Percentiles rank a stretch among this genome's conserved stretches.
Conservation (phyloP, 2,797 vertebrate genomes). For the Pseudomugil tenellus region DNA sequence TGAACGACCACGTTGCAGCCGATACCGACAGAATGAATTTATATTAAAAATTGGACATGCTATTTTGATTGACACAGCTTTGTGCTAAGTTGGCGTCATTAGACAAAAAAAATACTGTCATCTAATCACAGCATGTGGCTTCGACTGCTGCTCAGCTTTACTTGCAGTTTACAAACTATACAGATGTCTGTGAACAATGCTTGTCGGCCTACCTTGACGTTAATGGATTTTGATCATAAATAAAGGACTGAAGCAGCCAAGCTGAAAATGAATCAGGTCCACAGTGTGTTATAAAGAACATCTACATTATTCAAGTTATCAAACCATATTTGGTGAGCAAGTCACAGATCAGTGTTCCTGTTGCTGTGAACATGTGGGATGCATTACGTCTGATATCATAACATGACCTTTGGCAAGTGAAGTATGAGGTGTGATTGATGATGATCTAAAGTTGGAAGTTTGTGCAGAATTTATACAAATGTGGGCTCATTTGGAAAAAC, state of each 20-base stretch:
- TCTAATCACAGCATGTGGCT: slow-evolving; percentile 9
- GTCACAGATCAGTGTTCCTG: slow-evolving; percentile 40
- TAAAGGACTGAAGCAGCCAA: slow-evolving; percentile 5
- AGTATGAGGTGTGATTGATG: slow-evolving; percentile 1
- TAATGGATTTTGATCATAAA: slow-evolving; percentile 8
- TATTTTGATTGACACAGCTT: slow-evolving; percentile 33
- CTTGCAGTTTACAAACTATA: slow-evolving; percentile 1
- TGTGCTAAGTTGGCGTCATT: slow-evolving; percentile 5
- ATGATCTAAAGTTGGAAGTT: slow-evolving; percentile 28
- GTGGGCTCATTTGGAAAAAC: neutral
- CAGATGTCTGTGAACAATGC: neutral
- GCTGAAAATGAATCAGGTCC: slow-evolving; percentile 24
- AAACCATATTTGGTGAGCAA: slow-evolving; percentile 68
- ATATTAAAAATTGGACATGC: slow-evolving; percentile 7
- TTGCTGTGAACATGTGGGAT: slow-evolving; percentile 68
- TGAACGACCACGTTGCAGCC: neutral
- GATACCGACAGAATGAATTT: slow-evolving; percentile 10
- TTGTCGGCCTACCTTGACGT: neutral
- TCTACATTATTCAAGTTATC: slow-evolving; percentile 22
- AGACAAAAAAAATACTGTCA: slow-evolving; percentile 5
- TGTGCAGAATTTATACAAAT: slow-evolving; percentile 20
- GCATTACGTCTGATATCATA: slow-evolving; percentile 54
- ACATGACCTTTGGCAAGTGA: slow-evolving; percentile 38
- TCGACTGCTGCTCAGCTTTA: neutral
- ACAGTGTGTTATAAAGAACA: slow-evolving; percentile 8